Percentiles rank a stretch among this genome's conserved stretches.
phyloP scores from a whole-genome alignment of 1,140 invertebrate genomes.

The Melipona quadrifasciata region DNA sequence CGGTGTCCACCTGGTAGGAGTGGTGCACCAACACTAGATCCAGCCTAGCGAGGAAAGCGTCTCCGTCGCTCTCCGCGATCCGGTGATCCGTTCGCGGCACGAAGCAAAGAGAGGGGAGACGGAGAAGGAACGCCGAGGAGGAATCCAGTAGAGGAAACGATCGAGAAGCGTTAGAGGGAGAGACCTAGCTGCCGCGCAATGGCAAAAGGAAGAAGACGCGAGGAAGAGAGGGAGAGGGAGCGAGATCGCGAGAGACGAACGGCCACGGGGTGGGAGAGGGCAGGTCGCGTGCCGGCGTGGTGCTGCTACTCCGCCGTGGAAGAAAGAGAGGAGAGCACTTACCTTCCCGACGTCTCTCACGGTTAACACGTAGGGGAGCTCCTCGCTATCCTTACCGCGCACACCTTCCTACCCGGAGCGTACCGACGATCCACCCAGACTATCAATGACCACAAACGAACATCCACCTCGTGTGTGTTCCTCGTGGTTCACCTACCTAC shows the following conservation, averaged over 20 bases:
- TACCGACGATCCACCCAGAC: slow-evolving; percentile 14
- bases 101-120: not conserved
- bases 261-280: slow-evolving; percentile 66
- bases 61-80: slow-evolving; percentile 14
- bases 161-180: slow-evolving; percentile 46
- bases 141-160: slow-evolving; percentile 57
- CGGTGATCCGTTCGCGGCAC: slow-evolving; percentile 24
- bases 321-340: slow-evolving; percentile 73
- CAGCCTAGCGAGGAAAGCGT: not conserved
- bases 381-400: slow-evolving; percentile 57
- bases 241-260: slow-evolving; percentile 22
- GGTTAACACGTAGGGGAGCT: slow-evolving; percentile 69
- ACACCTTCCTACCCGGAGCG: slow-evolving; percentile 36
- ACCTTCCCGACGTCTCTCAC: slow-evolving; percentile 76
- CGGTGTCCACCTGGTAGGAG: slow-evolving; percentile 62
- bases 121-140: slow-evolving; percentile 47
- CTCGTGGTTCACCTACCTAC: slow-evolving; percentile 71
- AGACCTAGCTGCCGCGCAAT: slow-evolving; percentile 32
- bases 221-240: not conserved
- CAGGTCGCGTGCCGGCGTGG: slow-evolving; percentile 81
- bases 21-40: slow-evolving; percentile 58
- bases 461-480: slow-evolving; percentile 48
- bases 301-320: slow-evolving; percentile 71
- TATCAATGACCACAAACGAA: slow-evolving; percentile 3
- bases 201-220: slow-evolving; percentile 44